A percentile compares a stretch with the other conserved stretches of the same genome.
Conservation (phyloP, 2,797 vertebrate species). For the Gallinago nigripennis region DNA sequence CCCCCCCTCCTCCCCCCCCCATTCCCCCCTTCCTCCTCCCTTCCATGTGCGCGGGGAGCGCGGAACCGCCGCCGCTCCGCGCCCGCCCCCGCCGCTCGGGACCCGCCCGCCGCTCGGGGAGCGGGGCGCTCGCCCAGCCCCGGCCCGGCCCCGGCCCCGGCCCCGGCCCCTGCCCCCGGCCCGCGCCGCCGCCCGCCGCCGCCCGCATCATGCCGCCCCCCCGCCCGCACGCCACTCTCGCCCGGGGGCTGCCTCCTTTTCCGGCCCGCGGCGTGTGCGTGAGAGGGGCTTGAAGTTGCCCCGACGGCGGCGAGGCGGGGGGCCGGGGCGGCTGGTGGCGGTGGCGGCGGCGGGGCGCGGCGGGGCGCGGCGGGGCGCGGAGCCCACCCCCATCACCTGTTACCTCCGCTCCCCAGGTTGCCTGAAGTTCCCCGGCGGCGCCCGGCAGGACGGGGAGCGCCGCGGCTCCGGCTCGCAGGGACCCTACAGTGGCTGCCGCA, state of each 20-base stretch:
- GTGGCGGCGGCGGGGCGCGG: conserved; percentile 38
- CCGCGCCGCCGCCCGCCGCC: conserved; percentile 13
- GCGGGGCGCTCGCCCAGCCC: conserved; percentile 5
- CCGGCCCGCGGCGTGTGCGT: conserved; percentile 42
- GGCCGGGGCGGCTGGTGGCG: conserved; percentile 74
- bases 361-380: conserved; percentile 11
- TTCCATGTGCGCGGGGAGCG: conserved; percentile 63
- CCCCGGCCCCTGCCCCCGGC: conserved; percentile 46
- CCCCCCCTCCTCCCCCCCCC: no score
- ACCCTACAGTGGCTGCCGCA: conserved; percentile 72
- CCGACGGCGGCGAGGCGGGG: conserved; percentile 17
- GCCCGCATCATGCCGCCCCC: conserved; percentile 52
- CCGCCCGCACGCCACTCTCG: conserved; percentile 68
- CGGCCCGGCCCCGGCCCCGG: conserved; percentile 67
- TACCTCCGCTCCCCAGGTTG: conserved; percentile 78
- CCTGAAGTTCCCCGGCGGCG: conserved; percentile 75
- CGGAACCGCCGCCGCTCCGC: not conserved
- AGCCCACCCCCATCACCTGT: conserved; percentile 81
- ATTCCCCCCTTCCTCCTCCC: no score
- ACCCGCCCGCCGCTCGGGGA: conserved; percentile 54
- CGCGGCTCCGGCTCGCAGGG: conserved; percentile 71
- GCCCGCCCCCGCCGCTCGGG: not conserved
- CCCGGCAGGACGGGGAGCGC: conserved; percentile 72
- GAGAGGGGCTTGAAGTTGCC: conserved; percentile 69
- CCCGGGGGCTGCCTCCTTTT: conserved; percentile 67